Conservation (phyloP, 2,888 invertebrate genomes). For the Himalopsyche kuldschensis region DNA sequence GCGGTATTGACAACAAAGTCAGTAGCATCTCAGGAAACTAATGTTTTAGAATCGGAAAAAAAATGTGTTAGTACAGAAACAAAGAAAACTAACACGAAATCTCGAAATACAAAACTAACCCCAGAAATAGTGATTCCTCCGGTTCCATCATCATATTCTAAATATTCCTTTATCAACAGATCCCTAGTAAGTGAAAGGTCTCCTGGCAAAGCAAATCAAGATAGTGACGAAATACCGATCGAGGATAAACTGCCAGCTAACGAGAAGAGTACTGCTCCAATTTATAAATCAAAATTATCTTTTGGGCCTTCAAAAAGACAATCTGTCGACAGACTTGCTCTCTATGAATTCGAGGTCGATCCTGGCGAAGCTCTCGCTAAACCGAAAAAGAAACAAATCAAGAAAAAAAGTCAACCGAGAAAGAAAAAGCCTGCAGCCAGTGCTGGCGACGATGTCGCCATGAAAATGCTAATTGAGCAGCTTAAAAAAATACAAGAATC, state of each 20-base stretch:
- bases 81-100: background rate
- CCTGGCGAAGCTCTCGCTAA: slow-evolving; percentile 55
- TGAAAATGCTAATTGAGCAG: slow-evolving; percentile 24
- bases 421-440: slow-evolving; percentile 17
- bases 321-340: slow-evolving; percentile 46
- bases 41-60: background rate
- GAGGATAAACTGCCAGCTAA: background rate
- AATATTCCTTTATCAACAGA: background rate
- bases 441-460: slow-evolving; percentile 20
- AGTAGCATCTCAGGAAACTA: background rate
- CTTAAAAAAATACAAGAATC: slow-evolving; percentile 34
- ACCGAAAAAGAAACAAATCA: slow-evolving; percentile 44
- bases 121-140: background rate
- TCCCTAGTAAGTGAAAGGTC: background rate
- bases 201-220: background rate
- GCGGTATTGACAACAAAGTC: background rate
- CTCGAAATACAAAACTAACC: background rate
- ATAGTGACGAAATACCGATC: background rate
- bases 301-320: slow-evolving; percentile 11
- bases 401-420: background rate
- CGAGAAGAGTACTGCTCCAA: background rate
- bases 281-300: slow-evolving; percentile 27
- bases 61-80: background rate
- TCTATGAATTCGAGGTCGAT: slow-evolving; percentile 57
- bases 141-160: background rate